phyloP scores from a whole-genome alignment of 2,888 invertebrate species.

The Diplolepis rosae region DNA sequence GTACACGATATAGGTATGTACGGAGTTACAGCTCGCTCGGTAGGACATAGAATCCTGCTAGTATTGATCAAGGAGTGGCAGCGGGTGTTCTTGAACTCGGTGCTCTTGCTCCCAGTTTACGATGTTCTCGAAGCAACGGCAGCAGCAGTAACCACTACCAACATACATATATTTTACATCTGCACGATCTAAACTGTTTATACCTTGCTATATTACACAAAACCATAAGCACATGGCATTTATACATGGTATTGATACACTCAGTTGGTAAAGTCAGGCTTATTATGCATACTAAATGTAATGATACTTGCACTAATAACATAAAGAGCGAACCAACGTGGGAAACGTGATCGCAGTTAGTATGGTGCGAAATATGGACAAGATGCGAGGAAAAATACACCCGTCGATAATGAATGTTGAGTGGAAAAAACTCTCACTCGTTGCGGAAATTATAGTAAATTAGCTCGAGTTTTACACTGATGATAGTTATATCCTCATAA shows the following conservation, averaged over 20 bases:
- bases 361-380: conserved; percentile 10
- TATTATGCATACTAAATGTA: conserved; percentile 15
- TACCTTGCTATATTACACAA: neutral
- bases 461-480: conserved; percentile 2
- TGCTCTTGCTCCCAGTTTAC: conserved; percentile 65
- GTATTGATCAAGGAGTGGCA: conserved; percentile 68
- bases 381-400: neutral
- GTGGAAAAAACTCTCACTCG: neutral
- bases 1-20: conserved; percentile 46
- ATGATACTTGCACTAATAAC: conserved; percentile 28
- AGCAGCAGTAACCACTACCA: conserved; percentile 31
- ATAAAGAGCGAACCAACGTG: conserved; percentile 32
- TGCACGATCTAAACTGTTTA: conserved; percentile 35
- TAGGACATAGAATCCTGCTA: conserved; percentile 48
- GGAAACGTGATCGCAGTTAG: conserved; percentile 17
- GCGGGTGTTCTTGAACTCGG: conserved; percentile 68
- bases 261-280: conserved; percentile 6
- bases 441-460: conserved; percentile 6
- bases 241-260: neutral
- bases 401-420: conserved; percentile 6
- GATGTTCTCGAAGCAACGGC: conserved; percentile 54
- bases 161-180: conserved; percentile 38
- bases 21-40: conserved; percentile 42
- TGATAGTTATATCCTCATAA: neutral
- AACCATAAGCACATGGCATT: neutral